phyloP scores from a whole-genome alignment of 1,140 invertebrate genomes.

The Drosophila carrolli region DNA sequence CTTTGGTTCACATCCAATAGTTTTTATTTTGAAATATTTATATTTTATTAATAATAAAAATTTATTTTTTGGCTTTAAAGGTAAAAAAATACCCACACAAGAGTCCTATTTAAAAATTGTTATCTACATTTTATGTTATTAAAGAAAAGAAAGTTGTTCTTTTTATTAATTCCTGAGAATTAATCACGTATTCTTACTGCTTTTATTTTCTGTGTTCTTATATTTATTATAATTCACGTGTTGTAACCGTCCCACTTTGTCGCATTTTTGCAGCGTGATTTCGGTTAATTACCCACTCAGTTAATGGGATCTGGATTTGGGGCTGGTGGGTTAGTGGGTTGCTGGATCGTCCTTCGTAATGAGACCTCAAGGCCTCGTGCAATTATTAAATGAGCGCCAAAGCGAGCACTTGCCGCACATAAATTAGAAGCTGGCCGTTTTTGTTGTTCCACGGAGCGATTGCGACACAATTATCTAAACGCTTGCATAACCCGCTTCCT shows the following conservation, averaged over 20 bases:
- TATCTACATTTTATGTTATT: too few species aligned
- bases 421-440: conserved; percentile 64
- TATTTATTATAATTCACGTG: not conserved
- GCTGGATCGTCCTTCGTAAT: conserved; percentile 51
- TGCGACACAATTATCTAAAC: conserved; percentile 56
- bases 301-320: conserved; percentile 47
- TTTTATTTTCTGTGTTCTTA: conserved; percentile 6
- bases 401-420: conserved; percentile 77
- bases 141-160: too few species aligned
- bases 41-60: too few species aligned
- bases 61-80: too few species aligned
- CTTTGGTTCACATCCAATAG: too few species aligned
- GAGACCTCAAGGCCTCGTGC: conserved; percentile 77
- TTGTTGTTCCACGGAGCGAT: conserved; percentile 1
- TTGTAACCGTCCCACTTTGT: not conserved
- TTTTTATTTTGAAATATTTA: too few species aligned
- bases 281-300: conserved; percentile 69
- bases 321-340: conserved; percentile 49
- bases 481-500: conserved; percentile 30
- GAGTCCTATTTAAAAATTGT: too few species aligned
- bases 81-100: too few species aligned
- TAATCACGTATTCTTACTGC: conserved; percentile 3
- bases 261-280: conserved; percentile 33
- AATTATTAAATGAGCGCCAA: conserved; percentile 81
- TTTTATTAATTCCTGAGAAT: too few species aligned